phyloP scores from a whole-genome alignment of 1,140 invertebrate species.

The Tetranychus cinnabarinus region DNA sequence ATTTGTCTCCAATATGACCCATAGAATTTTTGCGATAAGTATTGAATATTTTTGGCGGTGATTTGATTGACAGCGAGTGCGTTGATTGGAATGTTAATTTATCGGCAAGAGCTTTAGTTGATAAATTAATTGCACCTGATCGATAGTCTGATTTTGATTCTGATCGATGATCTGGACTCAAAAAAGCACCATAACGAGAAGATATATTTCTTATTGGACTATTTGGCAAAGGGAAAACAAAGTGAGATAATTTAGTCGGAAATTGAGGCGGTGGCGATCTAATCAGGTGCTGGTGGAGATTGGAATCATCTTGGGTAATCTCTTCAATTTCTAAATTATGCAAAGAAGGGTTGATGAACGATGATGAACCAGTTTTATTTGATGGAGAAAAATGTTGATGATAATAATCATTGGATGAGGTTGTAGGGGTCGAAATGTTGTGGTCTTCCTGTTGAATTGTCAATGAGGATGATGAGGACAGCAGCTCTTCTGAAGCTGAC shows the following conservation, averaged over 20 bases:
- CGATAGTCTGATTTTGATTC: background rate
- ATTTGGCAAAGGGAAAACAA: constrained; percentile 8
- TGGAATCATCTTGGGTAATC: no score
- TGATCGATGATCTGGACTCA: background rate
- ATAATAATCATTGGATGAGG: no score
- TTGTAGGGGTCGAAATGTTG: no score
- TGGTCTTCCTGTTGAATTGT: background rate
- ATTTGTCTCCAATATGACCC: no score
- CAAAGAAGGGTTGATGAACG: background rate
- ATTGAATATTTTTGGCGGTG: no score
- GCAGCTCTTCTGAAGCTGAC: background rate
- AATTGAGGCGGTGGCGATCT: constrained; percentile 41
- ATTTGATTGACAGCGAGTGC: no score
- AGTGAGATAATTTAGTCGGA: constrained; percentile 13
- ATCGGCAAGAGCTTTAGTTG: no score
- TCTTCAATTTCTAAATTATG: background rate
- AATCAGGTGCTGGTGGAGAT: constrained; percentile 17
- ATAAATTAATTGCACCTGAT: no score
- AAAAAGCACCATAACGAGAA: background rate
- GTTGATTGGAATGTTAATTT: no score
- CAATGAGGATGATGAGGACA: background rate
- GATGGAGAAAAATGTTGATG: background rate
- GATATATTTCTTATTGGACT: background rate
- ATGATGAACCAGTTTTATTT: background rate
- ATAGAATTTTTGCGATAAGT: no score